phyloP scores from a whole-genome alignment of 2,113 vertebrate species.

The Ondatra zibethicus region DNA sequence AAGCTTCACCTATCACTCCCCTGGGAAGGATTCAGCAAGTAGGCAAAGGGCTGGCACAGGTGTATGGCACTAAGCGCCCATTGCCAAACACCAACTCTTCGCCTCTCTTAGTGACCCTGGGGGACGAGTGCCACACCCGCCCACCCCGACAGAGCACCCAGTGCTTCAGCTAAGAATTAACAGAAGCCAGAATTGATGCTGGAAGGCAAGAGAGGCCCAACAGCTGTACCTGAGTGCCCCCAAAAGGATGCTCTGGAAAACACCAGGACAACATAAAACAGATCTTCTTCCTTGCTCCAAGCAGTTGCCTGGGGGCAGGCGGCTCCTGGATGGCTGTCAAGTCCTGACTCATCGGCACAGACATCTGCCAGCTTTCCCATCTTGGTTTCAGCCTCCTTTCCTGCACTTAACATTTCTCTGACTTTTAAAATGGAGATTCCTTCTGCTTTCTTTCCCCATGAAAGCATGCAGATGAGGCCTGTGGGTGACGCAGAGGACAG shows the following conservation, averaged over 20 bases:
- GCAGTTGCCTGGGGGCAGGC: conserved; percentile 54
- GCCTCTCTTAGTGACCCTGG: background rate
- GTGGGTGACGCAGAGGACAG: rapidly evolving
- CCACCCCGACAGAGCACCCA: background rate
- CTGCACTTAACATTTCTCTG: background rate
- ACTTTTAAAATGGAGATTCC: background rate
- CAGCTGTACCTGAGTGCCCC: conserved; percentile 85
- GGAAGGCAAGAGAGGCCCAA: background rate
- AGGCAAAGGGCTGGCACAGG: rapidly evolving
- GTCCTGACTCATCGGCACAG: conserved; percentile 58
- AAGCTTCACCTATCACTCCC: background rate
- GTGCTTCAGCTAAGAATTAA: conserved; percentile 53
- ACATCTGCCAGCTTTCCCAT: conserved; percentile 69
- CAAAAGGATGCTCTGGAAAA: conserved; percentile 76
- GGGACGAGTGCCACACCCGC: background rate
- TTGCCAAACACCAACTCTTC: background rate
- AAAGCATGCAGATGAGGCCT: background rate
- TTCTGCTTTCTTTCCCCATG: background rate
- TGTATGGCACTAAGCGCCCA: background rate
- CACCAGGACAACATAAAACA: background rate
- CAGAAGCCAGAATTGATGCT: conserved; percentile 49
- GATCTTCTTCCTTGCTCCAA: conserved; percentile 58
- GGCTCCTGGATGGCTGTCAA: conserved; percentile 46
- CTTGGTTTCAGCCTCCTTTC: background rate
- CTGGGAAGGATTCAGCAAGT: no score